Conservation (phyloP, 2,888 invertebrate genomes). For the Odontocolon sp. region DNA sequence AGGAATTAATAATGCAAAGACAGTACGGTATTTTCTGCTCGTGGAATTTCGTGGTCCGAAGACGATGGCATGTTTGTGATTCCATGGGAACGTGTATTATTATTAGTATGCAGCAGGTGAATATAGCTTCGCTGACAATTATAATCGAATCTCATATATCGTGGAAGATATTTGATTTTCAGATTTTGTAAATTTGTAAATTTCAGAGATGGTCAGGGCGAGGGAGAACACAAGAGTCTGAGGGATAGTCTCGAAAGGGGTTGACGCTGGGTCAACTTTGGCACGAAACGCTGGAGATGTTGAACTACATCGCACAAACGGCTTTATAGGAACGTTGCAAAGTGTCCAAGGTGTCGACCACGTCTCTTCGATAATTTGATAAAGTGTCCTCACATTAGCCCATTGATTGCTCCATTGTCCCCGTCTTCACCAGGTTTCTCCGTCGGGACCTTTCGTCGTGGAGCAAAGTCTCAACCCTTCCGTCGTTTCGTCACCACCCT, state of each 20-base stretch:
- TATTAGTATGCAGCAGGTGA: background rate
- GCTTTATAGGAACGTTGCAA: slow-evolving; percentile 38
- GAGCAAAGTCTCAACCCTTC: slow-evolving; percentile 70
- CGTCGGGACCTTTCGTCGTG: slow-evolving; percentile 63
- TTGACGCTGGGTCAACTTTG: slow-evolving; percentile 28
- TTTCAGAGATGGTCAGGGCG: slow-evolving; percentile 15
- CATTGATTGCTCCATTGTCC: slow-evolving; percentile 81
- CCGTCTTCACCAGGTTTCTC: slow-evolving; percentile 43
- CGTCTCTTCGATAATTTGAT: slow-evolving; percentile 80
- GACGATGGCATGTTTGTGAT: background rate
- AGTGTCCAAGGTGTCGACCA: slow-evolving; percentile 66
- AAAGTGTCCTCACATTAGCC: slow-evolving; percentile 80
- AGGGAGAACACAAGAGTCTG: slow-evolving; percentile 32
- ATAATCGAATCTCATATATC: background rate
- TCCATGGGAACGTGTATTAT: background rate
- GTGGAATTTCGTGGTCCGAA: background rate
- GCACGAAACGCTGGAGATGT: slow-evolving; percentile 24
- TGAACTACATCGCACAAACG: slow-evolving; percentile 29
- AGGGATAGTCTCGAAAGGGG: slow-evolving; percentile 41
- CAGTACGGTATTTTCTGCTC: slow-evolving; percentile 5
- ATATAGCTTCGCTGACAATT: background rate
- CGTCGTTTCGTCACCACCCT: slow-evolving; percentile 59
- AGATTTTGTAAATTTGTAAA: no score
- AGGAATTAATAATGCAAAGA: slow-evolving; percentile 14
- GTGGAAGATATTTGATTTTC: no score